Base-by-base conservation (phyloP, 2,113 vertebrate genomes). In the Cephalopholis sonnerati region DNA sequence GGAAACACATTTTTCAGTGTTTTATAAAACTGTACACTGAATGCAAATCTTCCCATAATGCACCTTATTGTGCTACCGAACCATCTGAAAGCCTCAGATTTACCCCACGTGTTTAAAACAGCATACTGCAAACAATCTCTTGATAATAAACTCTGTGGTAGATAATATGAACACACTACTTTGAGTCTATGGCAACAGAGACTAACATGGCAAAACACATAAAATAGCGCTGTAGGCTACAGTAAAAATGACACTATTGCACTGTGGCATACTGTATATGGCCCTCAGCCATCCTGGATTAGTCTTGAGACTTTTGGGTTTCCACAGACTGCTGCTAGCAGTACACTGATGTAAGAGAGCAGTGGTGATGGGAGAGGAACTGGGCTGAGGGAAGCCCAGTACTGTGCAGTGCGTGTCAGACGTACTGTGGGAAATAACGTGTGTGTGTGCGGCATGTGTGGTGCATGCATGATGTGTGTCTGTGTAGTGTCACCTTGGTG, bases 321-420 rank as follows among this genome's bases (percentile, higher is more conserved):
- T 93, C 91, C 90, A 92, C 77, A 89, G 74, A 81, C 82, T n/a
- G 55, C 77, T 59, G 78, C 76, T 11, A 8, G 58, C 70, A 79
- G 59, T 25, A 54, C n/a, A 70, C 65, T 72, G 66, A 39, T 75
- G 57, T 68, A 29, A 77, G 61, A 66, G 67, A 71, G 50, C 67
- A 66, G 70, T 32, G 62, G 67, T 53, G 65, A 80, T 25, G 70
- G 27, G 58, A 51, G 54, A 77, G 79, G 3, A 51, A 69, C 64
- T 48, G 44, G 63, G 72, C 64, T 22, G 59, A 79, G 27, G 36
- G 63, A 18, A 72, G 62, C 59, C 65, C 81, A 50, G 59, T 27
- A 54, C 70, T 81, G 78, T 62, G 75, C 70, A 76, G 61, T 62
- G 81, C 7, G 59, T 53, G 27, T 55, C 8, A 77, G 48, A 53